A percentile compares a stretch with the other conserved stretches of the same genome.
Evolutionary conservation across 2,888 invertebrate genomes (phyloP).

Genomic region (Microctonus hyperodae): DNA sequence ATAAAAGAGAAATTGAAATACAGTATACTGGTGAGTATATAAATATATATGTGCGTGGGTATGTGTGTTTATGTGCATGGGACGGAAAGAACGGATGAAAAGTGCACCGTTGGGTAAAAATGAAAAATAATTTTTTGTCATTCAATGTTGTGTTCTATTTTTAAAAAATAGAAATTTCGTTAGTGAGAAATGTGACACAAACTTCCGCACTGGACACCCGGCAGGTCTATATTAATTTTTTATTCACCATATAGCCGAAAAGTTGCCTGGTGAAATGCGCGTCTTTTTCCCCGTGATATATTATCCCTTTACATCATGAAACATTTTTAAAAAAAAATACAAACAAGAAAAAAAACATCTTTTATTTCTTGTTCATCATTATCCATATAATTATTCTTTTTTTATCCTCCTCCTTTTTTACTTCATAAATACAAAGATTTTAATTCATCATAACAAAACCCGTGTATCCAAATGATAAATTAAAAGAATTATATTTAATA

Average conservation of each 20-base stretch:
- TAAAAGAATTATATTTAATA: not conserved
- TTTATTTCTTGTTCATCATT: no score
- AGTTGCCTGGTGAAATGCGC: slow-evolving; percentile 6
- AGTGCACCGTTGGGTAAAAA: not conserved
- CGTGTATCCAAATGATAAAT: not conserved
- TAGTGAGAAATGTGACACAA: slow-evolving; percentile 32
- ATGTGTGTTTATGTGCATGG: not conserved
- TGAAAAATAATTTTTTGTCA: not conserved
- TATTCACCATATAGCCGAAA: slow-evolving; percentile 12
- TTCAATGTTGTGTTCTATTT: not conserved
- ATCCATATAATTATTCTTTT: not conserved
- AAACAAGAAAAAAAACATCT: not conserved
- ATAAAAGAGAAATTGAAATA: slow-evolving; percentile 28
- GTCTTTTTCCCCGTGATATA: slow-evolving; percentile 13
- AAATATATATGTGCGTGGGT: not conserved
- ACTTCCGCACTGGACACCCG: slow-evolving; percentile 28
- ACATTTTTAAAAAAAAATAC: not conserved
- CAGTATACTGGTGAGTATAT: not conserved
- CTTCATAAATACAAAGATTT: not conserved
- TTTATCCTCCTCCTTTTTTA: not conserved
- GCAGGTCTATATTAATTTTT: slow-evolving; percentile 16
- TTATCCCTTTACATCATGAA: not conserved
- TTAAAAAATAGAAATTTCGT: slow-evolving; percentile 20
- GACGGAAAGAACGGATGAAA: slow-evolving; percentile 29
- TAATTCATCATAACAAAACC: not conserved